Percentiles rank a stretch among this genome's conserved stretches.
Evolutionary conservation across 2,113 vertebrate species (phyloP).

Genomic region (Epinephelus lanceolatus): DNA sequence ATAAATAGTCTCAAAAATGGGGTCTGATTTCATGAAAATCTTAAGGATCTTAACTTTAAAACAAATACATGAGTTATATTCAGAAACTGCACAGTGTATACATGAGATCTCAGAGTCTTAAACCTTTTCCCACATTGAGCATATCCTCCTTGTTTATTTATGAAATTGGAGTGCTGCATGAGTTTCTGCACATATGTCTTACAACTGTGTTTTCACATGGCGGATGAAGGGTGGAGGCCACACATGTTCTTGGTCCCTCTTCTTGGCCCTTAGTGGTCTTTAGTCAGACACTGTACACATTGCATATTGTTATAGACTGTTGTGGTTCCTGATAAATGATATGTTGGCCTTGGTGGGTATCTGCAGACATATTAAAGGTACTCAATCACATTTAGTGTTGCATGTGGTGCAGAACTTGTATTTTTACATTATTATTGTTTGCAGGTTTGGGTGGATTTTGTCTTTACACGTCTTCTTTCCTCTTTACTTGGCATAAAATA

Average conservation of each 20-base stretch:
- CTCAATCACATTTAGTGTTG: not conserved
- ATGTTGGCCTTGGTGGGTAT: not conserved
- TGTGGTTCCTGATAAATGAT: not conserved
- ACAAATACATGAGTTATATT: too few relatives aligned
- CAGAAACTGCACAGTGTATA: too few relatives aligned
- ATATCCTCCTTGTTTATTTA: slow-evolving; percentile 10
- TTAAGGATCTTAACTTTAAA: too few relatives aligned
- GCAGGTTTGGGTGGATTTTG: not conserved
- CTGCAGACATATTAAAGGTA: not conserved
- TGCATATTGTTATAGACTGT: not conserved
- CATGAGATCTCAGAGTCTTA: not conserved
- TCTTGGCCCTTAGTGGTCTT: not conserved
- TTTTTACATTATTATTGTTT: not conserved
- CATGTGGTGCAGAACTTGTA: not conserved
- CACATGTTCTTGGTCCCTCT: not conserved
- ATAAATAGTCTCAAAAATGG: not conserved
- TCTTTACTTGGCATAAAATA: not conserved
- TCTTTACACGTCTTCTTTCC: not conserved
- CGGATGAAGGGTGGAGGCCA: not conserved
- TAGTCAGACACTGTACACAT: not conserved
- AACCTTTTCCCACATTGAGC: not conserved
- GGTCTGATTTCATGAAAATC: not conserved
- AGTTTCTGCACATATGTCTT: slow-evolving; percentile 26
- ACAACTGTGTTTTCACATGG: slow-evolving; percentile 25
- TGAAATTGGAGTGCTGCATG: slow-evolving; percentile 1